Base-by-base conservation (phyloP, 1,140 invertebrate species). In the Papilio machaon region DNA sequence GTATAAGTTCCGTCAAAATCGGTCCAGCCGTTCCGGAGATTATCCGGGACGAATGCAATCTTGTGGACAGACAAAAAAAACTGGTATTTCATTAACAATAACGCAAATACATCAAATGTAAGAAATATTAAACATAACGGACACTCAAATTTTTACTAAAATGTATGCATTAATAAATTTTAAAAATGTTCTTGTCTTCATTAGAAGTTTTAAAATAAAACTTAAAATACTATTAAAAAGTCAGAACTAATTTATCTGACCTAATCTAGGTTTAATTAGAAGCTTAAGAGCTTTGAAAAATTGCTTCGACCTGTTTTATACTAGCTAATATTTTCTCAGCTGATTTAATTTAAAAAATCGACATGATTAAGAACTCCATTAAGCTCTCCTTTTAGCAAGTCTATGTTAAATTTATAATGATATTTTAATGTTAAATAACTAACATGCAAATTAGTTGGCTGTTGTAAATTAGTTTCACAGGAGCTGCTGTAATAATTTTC, bases 301-400 rank as follows among this genome's bases (percentile, higher is more conserved):
- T 78, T 60, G 54, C 75, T 60, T 58, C 75, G 30, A 78, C 75
- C 75, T 58, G 52, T 30, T 78, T 78, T 78, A 58, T 60, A n/a
- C 75, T 58, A 60, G 52, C 30, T 30, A 52, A 78, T 58, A 78
- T 78, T 78, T 78, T 60, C 75, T 78, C 54, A 38, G 49, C 75
- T 78, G 52, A 58, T 78, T 78, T 78, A 78, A 78, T 78, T 78
- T 46, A 78, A 30, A 78, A 77, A 78, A 58, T 78, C 23, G 17
- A 78, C 54, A 58, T 58, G 35, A 78, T 58, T 78, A 78, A 70
- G 64, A 23, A 11, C 19, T 17, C 49, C 43, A 30, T 77, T 77
- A 77, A 35, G 30, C 13, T 23, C 9, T 64, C 23, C 10, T 35
- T 70, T 70, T 70, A 70, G 17, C 64, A 35, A 70, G 30, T 60